These are phyloP conservation scores for Bos indicus DNA, from an alignment of 2,113 vertebrate species.

Conservation along the genomic window DNA sequence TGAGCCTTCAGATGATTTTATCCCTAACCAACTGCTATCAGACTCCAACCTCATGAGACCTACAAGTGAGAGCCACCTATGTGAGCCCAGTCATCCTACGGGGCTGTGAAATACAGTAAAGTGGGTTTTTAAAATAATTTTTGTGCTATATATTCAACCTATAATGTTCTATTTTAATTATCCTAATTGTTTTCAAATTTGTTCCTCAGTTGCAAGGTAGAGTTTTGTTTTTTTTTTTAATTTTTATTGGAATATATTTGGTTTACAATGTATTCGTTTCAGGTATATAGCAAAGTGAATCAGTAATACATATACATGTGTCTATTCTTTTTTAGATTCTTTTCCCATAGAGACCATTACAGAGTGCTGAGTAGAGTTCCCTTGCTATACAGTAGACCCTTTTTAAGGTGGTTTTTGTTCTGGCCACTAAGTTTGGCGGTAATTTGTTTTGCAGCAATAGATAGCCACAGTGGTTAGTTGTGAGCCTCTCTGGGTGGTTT, in stretches of 20 bases:
- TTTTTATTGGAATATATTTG: neutral
- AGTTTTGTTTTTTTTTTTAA: neutral
- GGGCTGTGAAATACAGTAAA: neutral
- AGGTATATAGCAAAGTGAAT: neutral
- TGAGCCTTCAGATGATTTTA: neutral
- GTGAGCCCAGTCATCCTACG: neutral
- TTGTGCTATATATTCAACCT: neutral
- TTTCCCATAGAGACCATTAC: neutral
- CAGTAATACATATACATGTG: neutral
- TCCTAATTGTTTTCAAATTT: neutral
- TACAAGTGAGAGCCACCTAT: neutral
- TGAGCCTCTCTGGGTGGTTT: neutral
- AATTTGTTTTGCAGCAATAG: neutral
- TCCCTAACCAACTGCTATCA: neutral
- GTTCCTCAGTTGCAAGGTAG: neutral
- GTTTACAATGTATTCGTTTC: neutral
- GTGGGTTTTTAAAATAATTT: neutral
- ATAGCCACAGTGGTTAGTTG: neutral
- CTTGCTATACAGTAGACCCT: neutral
- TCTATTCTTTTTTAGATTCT: neutral
- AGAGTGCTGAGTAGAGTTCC: neutral
- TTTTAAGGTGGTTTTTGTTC: neutral
- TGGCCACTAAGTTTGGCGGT: neutral
- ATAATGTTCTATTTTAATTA: neutral
- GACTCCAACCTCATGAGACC: neutral